A percentile compares a stretch with the other conserved stretches of the same genome.
phyloP scores from a whole-genome alignment of 2,113 vertebrate genomes.

The Syngnathus typhle region DNA sequence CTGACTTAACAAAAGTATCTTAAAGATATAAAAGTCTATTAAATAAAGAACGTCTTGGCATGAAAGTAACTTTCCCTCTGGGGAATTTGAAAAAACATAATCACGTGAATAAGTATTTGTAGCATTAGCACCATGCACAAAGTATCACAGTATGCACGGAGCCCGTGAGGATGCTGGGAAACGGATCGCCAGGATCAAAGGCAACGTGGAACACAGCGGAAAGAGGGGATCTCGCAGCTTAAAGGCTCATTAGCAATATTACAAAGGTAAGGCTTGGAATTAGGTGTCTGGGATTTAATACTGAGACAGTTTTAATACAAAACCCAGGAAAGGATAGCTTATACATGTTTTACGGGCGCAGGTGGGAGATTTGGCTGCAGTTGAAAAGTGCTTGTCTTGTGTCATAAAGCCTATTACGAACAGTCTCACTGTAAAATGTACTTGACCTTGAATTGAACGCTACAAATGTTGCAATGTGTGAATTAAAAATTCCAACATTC shows the following conservation, averaged over 20 bases:
- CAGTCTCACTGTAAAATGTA: constrained; percentile 25
- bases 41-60: too few species aligned
- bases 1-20: neutral
- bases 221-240: constrained; percentile 63
- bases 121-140: constrained; percentile 43
- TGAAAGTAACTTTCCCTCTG: neutral
- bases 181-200: constrained; percentile 66
- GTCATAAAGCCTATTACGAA: constrained; percentile 36
- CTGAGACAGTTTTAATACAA: constrained; percentile 61
- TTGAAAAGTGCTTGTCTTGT: constrained; percentile 44
- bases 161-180: constrained; percentile 57
- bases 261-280: constrained; percentile 67
- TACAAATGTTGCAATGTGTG: neutral
- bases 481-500: neutral
- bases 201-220: constrained; percentile 62
- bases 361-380: constrained; percentile 49
- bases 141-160: constrained; percentile 41
- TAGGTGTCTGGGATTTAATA: constrained; percentile 60
- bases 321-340: constrained; percentile 56
- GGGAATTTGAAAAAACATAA: constrained; percentile 26
- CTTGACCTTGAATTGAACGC: constrained; percentile 26
- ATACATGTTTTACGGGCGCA: constrained; percentile 53
- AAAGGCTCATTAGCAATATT: constrained; percentile 70
- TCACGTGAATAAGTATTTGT: constrained; percentile 52
- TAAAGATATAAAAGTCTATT: too few species aligned